These are phyloP conservation scores for Teleogryllus oceanicus DNA, from an alignment of 2,888 invertebrate genomes.

Conservation along the genomic window DNA sequence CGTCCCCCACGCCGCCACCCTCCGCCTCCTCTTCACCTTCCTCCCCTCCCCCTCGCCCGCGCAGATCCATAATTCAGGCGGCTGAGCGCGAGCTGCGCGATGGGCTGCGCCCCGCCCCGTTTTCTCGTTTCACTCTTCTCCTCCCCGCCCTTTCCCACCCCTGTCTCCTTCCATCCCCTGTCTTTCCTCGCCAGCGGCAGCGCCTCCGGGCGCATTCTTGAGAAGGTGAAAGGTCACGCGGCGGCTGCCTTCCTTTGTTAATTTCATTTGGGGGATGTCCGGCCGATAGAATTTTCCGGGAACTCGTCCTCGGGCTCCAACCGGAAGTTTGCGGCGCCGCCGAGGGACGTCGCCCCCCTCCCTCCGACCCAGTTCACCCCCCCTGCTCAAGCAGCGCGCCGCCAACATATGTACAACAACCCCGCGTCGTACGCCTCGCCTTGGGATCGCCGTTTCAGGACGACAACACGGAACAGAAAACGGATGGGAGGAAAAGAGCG, in stretches of 20 bases:
- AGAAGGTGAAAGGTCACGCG: constrained; percentile 18
- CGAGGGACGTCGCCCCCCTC: no score
- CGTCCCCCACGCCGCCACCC: not conserved
- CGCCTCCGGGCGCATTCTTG: not conserved
- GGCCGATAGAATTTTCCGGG: constrained; percentile 1
- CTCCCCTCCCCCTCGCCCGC: not conserved
- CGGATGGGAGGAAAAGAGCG: no score
- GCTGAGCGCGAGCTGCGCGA: not conserved
- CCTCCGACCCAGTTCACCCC: no score
- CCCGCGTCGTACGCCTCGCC: no score
- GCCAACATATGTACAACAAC: no score
- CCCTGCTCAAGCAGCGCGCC: no score
- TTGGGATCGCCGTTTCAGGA: no score
- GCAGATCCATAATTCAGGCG: constrained; percentile 8
- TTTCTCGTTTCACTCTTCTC: not conserved
- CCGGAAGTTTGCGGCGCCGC: no score
- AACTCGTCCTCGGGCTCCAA: no score
- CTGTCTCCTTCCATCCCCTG: not conserved
- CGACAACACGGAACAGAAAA: no score
- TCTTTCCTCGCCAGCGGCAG: not conserved
- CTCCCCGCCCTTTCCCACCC: not conserved
- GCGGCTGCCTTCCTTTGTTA: not conserved
- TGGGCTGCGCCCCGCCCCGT: not conserved
- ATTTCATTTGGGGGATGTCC: not conserved
- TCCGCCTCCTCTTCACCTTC: not conserved